Evolutionary conservation across 2,797 vertebrate species (phyloP), one percentile per base, ranked within the genome.

Genomic region (Hippoglossus hippoglossus): DNA sequence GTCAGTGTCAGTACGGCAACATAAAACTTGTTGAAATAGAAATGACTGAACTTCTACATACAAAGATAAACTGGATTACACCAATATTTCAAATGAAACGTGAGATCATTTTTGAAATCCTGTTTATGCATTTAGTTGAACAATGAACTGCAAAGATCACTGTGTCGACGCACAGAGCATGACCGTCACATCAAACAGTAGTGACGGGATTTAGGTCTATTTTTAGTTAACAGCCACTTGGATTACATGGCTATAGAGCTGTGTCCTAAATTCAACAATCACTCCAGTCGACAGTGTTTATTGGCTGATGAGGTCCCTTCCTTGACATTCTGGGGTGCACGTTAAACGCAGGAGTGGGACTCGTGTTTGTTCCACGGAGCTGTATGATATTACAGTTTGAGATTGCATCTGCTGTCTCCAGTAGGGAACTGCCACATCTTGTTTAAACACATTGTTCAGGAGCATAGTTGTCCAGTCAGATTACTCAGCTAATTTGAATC

Each of bases 221-320:
- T 86, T 92, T 85, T 87, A 87, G 75, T 70, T 26, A 81, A 73
- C 76, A 84, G 77, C 71, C 66, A 69, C 57, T 66, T 78, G 67
- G 81, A 86, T 87, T 90, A 78, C 54, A 80, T 46, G 63, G 49
- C 65, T 81, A 57, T 79, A 76, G 83, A 78, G 77, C 71, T 44
- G 71, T 84, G 85, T 82, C 28, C 85, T 79, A 80, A 81, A 86
- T 90, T 79, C 79, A 80, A 81, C 75, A 90, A 79, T 86, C 83
- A 82, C 75, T 67, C 52, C 63, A 75, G 71, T 62, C 47, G 2
- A 44, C 56, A 73, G 61, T 81, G 67, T 80, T 84, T 71, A 69
- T 67, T 71, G 64, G 78, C 61, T 75, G 74, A 82, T 66, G 67
- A 80, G 54, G 21, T 63, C 56, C 41, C 24, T 68, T 19, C 3